These are phyloP conservation scores for Pampus argenteus DNA, from an alignment of 2,797 vertebrate genomes.

Conservation along the genomic window DNA sequence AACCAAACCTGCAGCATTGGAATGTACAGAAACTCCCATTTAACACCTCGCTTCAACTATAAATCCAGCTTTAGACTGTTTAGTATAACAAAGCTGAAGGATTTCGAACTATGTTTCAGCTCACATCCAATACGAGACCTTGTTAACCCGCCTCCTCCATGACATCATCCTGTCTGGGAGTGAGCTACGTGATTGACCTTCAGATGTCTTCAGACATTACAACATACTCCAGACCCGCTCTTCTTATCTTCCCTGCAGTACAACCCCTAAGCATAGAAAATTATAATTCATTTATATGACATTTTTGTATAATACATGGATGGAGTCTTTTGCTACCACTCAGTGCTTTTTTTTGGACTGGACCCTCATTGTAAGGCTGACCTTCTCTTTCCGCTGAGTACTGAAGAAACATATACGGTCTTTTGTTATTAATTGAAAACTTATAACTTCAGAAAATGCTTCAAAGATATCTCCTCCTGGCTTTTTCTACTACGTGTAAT, in stretches of 20 bases:
- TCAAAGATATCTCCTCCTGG: slow-evolving; percentile 1
- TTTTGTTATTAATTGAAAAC: slow-evolving; percentile 5
- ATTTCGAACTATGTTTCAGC: slow-evolving; percentile 10
- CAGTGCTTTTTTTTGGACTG: background rate
- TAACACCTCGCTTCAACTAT: background rate
- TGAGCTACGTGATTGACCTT: slow-evolving; percentile 58
- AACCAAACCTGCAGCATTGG: background rate
- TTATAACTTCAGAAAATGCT: background rate
- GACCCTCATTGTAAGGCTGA: background rate
- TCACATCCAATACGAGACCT: slow-evolving; percentile 3
- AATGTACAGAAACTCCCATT: background rate
- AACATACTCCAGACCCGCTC: slow-evolving; percentile 6
- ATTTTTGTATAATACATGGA: background rate
- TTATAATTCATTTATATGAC: background rate
- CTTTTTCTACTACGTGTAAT: background rate
- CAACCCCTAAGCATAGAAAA: background rate
- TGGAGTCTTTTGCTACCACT: background rate
- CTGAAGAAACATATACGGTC: background rate
- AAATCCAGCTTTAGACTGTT: background rate
- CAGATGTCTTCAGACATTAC: slow-evolving; percentile 62
- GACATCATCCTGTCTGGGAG: slow-evolving; percentile 63
- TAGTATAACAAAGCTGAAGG: slow-evolving; percentile 1
- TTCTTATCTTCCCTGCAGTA: slow-evolving; percentile 31
- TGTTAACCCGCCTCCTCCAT: slow-evolving; percentile 38
- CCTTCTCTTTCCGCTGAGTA: background rate